Evolutionary conservation across 2,797 vertebrate species (phyloP), one percentile per base, ranked within the genome.

Genomic region (Tolypeutes matacus): DNA sequence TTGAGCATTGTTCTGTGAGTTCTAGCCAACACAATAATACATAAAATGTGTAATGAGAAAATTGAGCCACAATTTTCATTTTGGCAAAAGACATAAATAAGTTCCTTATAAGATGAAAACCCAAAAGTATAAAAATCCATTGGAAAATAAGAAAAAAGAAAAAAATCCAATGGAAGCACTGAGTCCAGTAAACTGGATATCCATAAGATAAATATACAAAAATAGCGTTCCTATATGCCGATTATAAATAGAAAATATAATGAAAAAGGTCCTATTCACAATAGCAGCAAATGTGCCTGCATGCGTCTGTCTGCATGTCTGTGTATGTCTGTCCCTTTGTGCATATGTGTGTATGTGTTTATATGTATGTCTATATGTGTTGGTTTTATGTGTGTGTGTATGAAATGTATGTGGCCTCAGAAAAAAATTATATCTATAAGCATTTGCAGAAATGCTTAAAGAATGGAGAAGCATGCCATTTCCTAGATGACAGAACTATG

Each of bases 1-100:
- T 84, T 89, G 53, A 75, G 67, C 29, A 69, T 76, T 18, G 83
- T 67, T 70, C 60, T 89, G 31, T 65, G 69, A 67, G 27, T 81
- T 75, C 34, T 53, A 93, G 77, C 29, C 85, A 82, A 73, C 65
- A n/a, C n/a, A 36, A 67, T 70, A 60, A 46, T 12, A 39, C 67
- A 31, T 83, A 58, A 83, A 69, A 8, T 72, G 62, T 77, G 69
- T 69, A 49, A 69, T 60, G n/a, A 89, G 86, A 84, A 69, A 69
- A 60, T n/a, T 77, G 51, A 86, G 51, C 69, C 51, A 88, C 23
- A 51, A 10, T 60, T 62, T 89, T 94, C n/a, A 39, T 89, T 84
- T 69, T 94, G 78, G 51, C n/a, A 49, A 21, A 72, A 93, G 67
- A 51, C 72, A 70, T 5, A 7, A 56, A n/a, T 25, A 51, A 69